These are phyloP conservation scores for Myripristis jacobus DNA, from an alignment of 2,797 vertebrate genomes.

Conservation along the genomic window DNA sequence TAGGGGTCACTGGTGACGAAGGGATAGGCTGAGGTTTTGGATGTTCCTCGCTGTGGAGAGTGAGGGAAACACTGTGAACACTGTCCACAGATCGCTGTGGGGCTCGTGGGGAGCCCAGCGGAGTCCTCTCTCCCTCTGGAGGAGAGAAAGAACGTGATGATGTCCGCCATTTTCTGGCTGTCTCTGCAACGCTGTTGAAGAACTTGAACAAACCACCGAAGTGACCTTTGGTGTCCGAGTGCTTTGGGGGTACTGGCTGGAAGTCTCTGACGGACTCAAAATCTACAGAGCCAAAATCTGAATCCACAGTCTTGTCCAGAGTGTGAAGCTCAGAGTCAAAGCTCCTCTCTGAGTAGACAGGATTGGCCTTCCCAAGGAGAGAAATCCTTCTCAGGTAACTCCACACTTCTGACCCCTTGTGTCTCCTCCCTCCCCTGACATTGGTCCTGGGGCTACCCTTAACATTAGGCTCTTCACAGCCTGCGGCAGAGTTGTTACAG, in stretches of 20 bases:
- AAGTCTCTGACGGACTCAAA: slow-evolving; percentile 83
- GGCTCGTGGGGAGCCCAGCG: slow-evolving; percentile 71
- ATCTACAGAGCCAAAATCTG: slow-evolving; percentile 80
- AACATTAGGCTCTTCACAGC: slow-evolving; percentile 76
- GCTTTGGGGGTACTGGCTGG: slow-evolving; percentile 74
- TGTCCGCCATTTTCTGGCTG: slow-evolving; percentile 88
- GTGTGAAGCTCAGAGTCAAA: slow-evolving; percentile 85
- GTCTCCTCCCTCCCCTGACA: slow-evolving; percentile 75
- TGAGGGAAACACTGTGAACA: slow-evolving; percentile 73
- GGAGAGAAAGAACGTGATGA: slow-evolving; percentile 86
- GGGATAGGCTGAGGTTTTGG: slow-evolving; percentile 47
- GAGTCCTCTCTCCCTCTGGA: slow-evolving; percentile 82
- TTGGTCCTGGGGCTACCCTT: slow-evolving; percentile 77
- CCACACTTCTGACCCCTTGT: slow-evolving; percentile 89
- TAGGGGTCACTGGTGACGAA: slow-evolving; percentile 55
- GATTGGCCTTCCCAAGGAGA: slow-evolving; percentile 82
- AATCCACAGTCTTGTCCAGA: slow-evolving; percentile 83
- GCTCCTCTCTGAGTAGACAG: slow-evolving; percentile 84
- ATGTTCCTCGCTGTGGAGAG: slow-evolving; percentile 68
- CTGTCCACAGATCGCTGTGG: slow-evolving; percentile 59
- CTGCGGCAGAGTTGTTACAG: slow-evolving; percentile 75
- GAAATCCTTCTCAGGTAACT: slow-evolving; percentile 92
- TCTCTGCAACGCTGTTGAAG: slow-evolving; percentile 89
- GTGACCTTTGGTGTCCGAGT: slow-evolving; percentile 82
- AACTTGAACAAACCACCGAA: slow-evolving; percentile 89